Percentiles rank a stretch among this genome's conserved stretches.
These are phyloP conservation scores for Pollimyrus isidori DNA, from an alignment of 2,113 vertebrate species.

Conservation along the genomic window DNA sequence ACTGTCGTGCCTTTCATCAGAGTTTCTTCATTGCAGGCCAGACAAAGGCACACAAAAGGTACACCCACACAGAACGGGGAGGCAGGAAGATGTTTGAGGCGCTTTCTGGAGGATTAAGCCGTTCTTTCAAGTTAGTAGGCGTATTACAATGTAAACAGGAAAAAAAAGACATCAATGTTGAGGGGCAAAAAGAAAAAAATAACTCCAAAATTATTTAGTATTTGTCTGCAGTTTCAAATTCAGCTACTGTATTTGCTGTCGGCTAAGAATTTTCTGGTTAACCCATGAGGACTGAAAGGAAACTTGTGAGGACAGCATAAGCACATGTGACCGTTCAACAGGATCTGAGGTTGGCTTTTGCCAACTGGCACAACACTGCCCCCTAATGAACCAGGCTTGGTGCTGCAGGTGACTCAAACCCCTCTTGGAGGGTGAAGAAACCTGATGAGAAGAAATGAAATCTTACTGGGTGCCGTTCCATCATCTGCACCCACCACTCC, in stretches of 20 bases:
- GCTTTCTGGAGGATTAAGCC: background rate
- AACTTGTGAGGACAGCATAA: background rate
- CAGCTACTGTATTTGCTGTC: background rate
- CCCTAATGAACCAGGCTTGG: background rate
- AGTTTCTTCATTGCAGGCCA: background rate
- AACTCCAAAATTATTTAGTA: background rate
- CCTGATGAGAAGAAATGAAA: background rate
- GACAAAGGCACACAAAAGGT: constrained; percentile 2
- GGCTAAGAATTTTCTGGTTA: background rate
- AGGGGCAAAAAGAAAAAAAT: background rate
- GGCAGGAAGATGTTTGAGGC: background rate
- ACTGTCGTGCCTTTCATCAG: constrained; percentile 8
- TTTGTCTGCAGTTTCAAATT: background rate
- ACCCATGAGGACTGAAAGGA: background rate
- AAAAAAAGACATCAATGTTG: background rate
- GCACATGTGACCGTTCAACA: background rate
- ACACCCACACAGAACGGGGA: constrained; percentile 1
- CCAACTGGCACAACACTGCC: background rate
- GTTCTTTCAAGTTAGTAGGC: constrained; percentile 5
- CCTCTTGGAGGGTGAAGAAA: background rate
- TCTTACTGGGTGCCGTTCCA: background rate
- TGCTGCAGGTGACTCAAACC: background rate
- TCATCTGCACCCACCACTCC: background rate
- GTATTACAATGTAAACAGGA: background rate
- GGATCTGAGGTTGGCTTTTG: background rate